Conservation (phyloP, 2,113 vertebrate species). For the Psilopogon haemacephalus region DNA sequence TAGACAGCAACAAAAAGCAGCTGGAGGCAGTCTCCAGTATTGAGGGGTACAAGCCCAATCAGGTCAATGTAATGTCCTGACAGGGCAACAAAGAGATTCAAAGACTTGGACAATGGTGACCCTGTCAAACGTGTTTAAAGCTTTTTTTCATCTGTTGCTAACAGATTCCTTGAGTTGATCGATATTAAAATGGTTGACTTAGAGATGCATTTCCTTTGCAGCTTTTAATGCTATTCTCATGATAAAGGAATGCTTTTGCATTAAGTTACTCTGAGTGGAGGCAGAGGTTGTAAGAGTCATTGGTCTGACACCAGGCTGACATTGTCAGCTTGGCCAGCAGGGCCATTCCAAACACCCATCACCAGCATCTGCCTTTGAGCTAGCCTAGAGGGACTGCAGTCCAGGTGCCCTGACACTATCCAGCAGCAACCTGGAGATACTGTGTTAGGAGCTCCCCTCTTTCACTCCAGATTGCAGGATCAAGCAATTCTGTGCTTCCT, state of each 20-base stretch:
- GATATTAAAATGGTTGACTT: neutral
- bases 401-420: neutral
- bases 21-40: neutral
- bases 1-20: neutral
- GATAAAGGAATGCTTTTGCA: neutral
- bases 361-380: neutral
- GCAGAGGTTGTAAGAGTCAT: neutral
- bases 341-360: neutral
- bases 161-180: neutral
- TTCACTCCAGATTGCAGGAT: neutral
- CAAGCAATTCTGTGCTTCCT: neutral
- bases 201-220: neutral
- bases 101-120: neutral
- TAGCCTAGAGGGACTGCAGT: neutral
- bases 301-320: neutral
- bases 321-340: neutral
- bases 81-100: constrained; percentile 17
- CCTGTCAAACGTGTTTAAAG: neutral
- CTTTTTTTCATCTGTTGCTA: neutral
- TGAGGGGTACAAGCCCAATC: neutral
- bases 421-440: neutral
- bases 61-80: neutral
- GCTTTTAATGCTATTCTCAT: neutral
- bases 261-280: accelerated
- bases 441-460: neutral